Base-by-base conservation (phyloP, 2,113 vertebrate species). In the Gymnobelideus leadbeateri region DNA sequence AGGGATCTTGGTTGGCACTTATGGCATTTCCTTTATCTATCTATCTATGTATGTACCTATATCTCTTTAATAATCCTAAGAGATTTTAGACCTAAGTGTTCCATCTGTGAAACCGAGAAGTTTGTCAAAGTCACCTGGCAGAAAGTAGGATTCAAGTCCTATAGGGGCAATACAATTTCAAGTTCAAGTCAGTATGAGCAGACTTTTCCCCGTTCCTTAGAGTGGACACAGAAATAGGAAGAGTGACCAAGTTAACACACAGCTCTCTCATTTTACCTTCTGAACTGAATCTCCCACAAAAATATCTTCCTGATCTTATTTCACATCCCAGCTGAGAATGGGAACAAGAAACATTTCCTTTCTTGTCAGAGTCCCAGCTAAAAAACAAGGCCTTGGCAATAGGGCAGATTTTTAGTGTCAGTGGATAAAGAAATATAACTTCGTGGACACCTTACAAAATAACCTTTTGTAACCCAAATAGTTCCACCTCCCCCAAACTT, bases 91-190 rank as follows among this genome's bases (percentile, higher is more conserved):
- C 89, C 37, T 6, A 93, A 94, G 90, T 89, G 23, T 61, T 96
- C 95, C 94, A 61, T 95, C 51, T 95, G 54, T 16, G 89, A 93
- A 91, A 84, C 4, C 50, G 37, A 95, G 46, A 93, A 92, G 28
- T 24, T 10, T 91, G 52, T 26, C 54, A 91, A 43, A 89, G 57
- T 49, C 55, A 89, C 21, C 77, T 61, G 90, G 91, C 53, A 92
- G 46, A 52, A 89, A 89, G 91, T 26, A 43, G 19, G 1, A 50
- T 53, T 89, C 55, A 89, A 25, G 31, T 96, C 68, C 68, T 43
- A 89, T 91, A 84, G 95, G 54, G 93, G 14, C 68, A 51, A 90
- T 52, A 91, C 23, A 92, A 92, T 53, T 94, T 93, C 91, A 95
- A 95, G 89, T 68, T 89, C 94, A 96, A 91, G 91, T 26, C 51